Evolutionary conservation across 2,797 vertebrate species (phyloP).

Genomic region (Pipistrellus nathusii): DNA sequence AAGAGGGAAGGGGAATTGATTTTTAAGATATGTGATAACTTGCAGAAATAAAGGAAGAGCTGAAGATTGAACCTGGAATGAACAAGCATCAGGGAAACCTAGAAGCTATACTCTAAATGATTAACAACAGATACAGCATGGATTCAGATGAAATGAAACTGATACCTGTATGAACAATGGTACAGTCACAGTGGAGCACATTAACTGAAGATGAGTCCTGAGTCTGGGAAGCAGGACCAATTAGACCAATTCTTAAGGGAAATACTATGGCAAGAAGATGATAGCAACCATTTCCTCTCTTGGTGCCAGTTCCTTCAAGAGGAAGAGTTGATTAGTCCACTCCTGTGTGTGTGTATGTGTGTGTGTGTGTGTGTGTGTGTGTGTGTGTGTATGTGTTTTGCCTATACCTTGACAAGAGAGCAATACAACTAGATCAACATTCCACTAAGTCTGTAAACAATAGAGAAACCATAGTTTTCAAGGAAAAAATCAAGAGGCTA

Average conservation of each 20-base stretch:
- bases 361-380: too few species aligned
- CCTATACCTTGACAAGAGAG: not conserved
- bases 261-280: not conserved
- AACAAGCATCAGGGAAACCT: not conserved
- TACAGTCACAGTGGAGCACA: not conserved
- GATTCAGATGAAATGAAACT: not conserved
- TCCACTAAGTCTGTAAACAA: not conserved
- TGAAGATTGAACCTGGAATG: not conserved
- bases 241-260: not conserved
- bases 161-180: not conserved
- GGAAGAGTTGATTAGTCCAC: not conserved
- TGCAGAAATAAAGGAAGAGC: not conserved
- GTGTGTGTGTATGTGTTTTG: not conserved
- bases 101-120: not conserved
- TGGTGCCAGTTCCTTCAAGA: not conserved
- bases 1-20: not conserved
- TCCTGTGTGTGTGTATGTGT: too few species aligned
- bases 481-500: not conserved
- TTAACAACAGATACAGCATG: not conserved
- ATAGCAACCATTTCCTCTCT: not conserved
- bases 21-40: conserved; percentile 37
- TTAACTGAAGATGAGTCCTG: not conserved
- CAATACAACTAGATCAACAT: not conserved
- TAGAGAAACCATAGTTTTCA: not conserved
- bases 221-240: not conserved